Percentiles rank a stretch among this genome's conserved stretches.
phyloP scores from a whole-genome alignment of 2,113 vertebrate genomes.

The Picathartes gymnocephalus region DNA sequence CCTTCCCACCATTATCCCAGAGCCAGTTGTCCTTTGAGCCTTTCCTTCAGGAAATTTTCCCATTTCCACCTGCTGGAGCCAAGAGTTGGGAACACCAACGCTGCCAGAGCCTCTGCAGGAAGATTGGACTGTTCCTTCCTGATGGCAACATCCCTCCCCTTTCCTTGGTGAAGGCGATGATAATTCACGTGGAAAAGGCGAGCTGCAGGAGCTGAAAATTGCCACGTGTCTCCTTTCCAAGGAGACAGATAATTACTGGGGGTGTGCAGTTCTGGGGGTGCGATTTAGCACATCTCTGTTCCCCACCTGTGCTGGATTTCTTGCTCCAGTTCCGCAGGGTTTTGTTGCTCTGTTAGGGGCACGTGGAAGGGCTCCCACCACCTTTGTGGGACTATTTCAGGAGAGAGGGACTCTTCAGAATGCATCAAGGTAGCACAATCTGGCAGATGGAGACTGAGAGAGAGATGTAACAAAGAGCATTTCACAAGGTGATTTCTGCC shows the following conservation, averaged over 20 bases:
- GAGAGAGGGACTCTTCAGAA: not conserved
- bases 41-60: not conserved
- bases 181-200: not conserved
- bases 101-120: not conserved
- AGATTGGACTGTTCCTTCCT: not conserved
- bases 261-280: not conserved
- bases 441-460: not conserved
- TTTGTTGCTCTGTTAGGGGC: not conserved
- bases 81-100: rapidly evolving
- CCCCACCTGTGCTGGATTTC: not conserved
- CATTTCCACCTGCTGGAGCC: not conserved
- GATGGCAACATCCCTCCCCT: not conserved
- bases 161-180: not conserved
- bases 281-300: not conserved
- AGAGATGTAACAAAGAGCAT: not conserved
- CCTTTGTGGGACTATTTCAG: not conserved
- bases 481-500: not conserved
- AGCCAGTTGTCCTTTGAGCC: not conserved
- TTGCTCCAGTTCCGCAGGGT: not conserved
- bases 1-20: not conserved
- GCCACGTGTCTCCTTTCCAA: not conserved
- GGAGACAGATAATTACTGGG: not conserved
- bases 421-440: not conserved
- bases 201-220: not conserved
- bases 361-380: not conserved